Evolutionary conservation across 2,113 vertebrate species (phyloP), one percentile per base, ranked within the genome.

Genomic region (Sisor rabdophorus): DNA sequence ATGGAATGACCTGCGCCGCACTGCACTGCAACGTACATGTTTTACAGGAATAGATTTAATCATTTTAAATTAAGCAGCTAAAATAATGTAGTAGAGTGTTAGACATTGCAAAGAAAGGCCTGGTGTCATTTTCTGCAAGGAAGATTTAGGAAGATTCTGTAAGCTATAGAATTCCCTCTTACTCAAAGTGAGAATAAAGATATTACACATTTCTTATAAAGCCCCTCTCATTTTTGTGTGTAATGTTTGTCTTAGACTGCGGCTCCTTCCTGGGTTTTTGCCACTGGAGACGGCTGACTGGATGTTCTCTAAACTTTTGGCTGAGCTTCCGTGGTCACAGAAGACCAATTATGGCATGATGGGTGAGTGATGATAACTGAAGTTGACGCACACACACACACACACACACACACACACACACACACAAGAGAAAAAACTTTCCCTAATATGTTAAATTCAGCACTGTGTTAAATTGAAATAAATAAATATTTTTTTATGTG

Each of bases 321-420:
- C 83, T 30, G 95, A 95, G 74, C 80, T 98, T 56, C 96, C 95
- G 13, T 99, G 97, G 97, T 90, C 92, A 36, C 95, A 96, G 87
- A 92, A 96, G 86, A 94, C 91, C 17, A 95, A 95, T 83, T 20
- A 91, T 87, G 91, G 73, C 90, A 93, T 10, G 92, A 95, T 96
- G 65, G 9, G 76, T 85, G 63, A 48, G 58, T 53, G 26, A 13
- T 20, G 40, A 32, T 15, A 36, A 58, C 22, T 7, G 1, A 11
- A n/a, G 47, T 48, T 6, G 54, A 60, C 30, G 20, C 26, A 50
- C 24, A 47, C 4, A 1, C 44, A 13, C 13, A 47, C 4, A 1
- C 44, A 13, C 13, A 60, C 30, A 24, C 26, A 50, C 24, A 47
- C 4, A 1, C 44, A 13, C 13, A 60, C 30, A 24, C 26, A 50